Conservation (phyloP, 1,140 invertebrate genomes). For the Triops cancriformis region DNA sequence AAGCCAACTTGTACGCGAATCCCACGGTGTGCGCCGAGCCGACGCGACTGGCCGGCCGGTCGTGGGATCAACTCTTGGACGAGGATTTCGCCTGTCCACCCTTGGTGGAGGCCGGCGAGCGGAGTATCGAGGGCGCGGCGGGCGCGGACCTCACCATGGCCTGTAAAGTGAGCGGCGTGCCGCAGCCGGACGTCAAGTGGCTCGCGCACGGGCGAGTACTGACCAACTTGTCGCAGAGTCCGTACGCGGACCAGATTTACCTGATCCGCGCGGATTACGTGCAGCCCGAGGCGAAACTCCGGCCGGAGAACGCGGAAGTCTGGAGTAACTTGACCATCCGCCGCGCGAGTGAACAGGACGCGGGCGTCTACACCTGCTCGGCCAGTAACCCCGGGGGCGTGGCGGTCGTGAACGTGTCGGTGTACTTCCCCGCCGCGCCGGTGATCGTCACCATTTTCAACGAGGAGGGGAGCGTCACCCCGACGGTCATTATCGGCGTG, state of each 20-base stretch:
- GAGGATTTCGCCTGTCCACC: constrained; percentile 66
- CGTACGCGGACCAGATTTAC: constrained; percentile 35
- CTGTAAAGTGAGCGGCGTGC: constrained; percentile 70
- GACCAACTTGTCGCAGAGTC: constrained; percentile 46
- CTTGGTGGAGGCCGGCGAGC: constrained; percentile 46
- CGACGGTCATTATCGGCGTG: constrained; percentile 22
- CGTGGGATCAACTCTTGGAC: constrained; percentile 56
- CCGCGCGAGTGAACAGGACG: constrained; percentile 59
- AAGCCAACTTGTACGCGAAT: constrained; percentile 59
- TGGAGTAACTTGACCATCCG: constrained; percentile 69
- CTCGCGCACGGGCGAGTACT: constrained; percentile 57
- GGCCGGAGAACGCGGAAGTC: constrained; percentile 40
- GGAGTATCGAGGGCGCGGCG: constrained; percentile 55
- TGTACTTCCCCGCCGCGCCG: constrained; percentile 58
- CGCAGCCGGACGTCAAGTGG: constrained; percentile 73
- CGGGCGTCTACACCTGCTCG: constrained; percentile 72
- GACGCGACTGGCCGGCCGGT: constrained; percentile 45
- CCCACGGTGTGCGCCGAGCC: constrained; percentile 55
- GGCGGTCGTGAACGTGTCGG: constrained; percentile 56
- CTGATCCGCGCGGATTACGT: constrained; percentile 36
- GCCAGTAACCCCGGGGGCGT: constrained; percentile 64
- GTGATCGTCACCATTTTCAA: constrained; percentile 27
- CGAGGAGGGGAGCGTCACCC: constrained; percentile 11
- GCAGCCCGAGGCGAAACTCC: constrained; percentile 37
- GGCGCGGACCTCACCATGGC: constrained; percentile 68